Evolutionary conservation across 2,113 vertebrate species (phyloP), one percentile per base, ranked within the genome.

Genomic region (Dinomys branickii): DNA sequence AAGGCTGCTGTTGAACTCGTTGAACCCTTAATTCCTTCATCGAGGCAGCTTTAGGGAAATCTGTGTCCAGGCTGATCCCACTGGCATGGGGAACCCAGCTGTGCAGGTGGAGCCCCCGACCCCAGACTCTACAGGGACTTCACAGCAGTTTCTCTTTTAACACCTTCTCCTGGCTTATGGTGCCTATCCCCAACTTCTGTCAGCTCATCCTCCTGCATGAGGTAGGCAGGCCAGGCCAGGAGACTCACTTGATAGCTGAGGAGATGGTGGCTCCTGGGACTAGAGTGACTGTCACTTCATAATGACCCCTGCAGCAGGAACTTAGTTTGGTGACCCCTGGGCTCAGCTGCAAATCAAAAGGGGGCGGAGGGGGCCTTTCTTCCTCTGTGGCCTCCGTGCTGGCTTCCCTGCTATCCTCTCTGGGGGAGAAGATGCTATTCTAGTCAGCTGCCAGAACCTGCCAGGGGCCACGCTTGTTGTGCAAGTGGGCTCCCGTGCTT

Each of bases 121-220:
- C 67, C 67, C 7, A 26, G 26, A 69, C 47, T 20, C 59, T 7
- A 30, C 33, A 52, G 54, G 24, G 41, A 83, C n/a, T 2, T 17
- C 41, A 8, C 8, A 14, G 65, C 0, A 30, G 67, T 16, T n/a
- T 69, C 65, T 7, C 78, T 24, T 20, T 11, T 19, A 1, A 10
- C 0, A 4, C 14, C 44, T 80, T 52, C 19, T 78, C 8, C 20
- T 0, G 2, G 44, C 59, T 52, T 19, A 82, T 28, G 7, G 2
- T 44, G 65, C 24, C 56, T 33, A 7, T 81, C 61, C 54, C 6
- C 7, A 22, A 9, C 1, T 65, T 65, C 56, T 41, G 47, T 26
- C 54, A 44, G 1, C 0, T 0, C 6, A 10, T 12, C 77, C 38
- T 83, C 52, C 1, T 9, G 30, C 26, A 7, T 0, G 26, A 63